Conservation (phyloP, 30 jellyfish, hydroid and myxozoan species). For the Aurelia coerulea region DNA sequence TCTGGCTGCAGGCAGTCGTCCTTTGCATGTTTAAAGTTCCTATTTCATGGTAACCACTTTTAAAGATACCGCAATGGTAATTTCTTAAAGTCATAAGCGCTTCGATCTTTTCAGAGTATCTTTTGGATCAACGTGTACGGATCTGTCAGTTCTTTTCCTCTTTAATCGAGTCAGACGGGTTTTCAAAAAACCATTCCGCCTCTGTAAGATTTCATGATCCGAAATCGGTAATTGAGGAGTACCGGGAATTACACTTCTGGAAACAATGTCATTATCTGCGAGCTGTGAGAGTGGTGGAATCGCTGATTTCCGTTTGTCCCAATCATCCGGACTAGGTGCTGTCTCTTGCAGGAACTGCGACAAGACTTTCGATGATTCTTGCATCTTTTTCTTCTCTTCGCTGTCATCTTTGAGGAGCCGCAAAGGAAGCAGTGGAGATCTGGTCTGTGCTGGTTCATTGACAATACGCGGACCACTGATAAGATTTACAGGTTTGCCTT, state of each 20-base stretch:
- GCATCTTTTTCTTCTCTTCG: constrained; percentile 27
- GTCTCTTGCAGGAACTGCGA: constrained; percentile 47
- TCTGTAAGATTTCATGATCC: constrained; percentile 29
- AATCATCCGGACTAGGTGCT: constrained; percentile 31
- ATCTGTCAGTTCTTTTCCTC: constrained; percentile 45
- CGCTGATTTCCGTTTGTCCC: constrained; percentile 77
- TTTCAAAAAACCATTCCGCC: constrained; percentile 40
- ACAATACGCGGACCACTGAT: constrained; percentile 11
- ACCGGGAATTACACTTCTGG: constrained; percentile 65
- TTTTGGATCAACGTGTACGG: background rate
- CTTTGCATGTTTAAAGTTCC: no score
- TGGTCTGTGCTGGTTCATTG: constrained; percentile 41
- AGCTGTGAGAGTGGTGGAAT: constrained; percentile 14
- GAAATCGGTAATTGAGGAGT: constrained; percentile 3
- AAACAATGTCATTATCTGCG: constrained; percentile 49
- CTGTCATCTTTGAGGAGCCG: background rate
- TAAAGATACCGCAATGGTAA: no score
- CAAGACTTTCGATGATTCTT: constrained; percentile 46
- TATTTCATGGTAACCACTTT: no score
- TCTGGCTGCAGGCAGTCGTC: no score
- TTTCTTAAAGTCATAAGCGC: constrained; percentile 8
- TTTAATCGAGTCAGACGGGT: constrained; percentile 54
- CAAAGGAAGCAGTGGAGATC: constrained; percentile 6
- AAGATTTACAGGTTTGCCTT: background rate
- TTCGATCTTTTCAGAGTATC: constrained; percentile 21